Conservation (phyloP, 2,888 invertebrate species). For the Acleris literana region DNA sequence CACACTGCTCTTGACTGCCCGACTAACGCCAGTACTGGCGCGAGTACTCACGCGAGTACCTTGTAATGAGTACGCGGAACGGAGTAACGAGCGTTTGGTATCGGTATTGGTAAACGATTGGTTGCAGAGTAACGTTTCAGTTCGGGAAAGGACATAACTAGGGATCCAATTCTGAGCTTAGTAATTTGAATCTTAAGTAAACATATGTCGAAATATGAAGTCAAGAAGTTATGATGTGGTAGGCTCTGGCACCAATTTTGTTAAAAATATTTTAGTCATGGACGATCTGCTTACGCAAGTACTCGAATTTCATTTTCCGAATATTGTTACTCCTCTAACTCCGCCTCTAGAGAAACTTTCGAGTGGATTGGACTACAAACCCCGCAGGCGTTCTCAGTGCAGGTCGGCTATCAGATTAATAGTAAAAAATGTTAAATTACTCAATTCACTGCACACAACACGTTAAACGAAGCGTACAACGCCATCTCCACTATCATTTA, state of each 20-base stretch:
- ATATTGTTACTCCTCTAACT: not conserved
- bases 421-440: slow-evolving; percentile 32
- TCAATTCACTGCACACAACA: slow-evolving; percentile 30
- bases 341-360: slow-evolving; percentile 9
- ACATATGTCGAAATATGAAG: too few species aligned
- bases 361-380: slow-evolving; percentile 13
- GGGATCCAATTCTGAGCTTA: too few species aligned
- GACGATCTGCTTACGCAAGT: too few species aligned
- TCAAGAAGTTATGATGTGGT: too few species aligned
- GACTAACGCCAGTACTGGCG: slow-evolving; percentile 18
- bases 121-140: not conserved
- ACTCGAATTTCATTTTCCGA: too few species aligned
- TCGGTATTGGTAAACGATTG: not conserved
- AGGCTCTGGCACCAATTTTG: too few species aligned
- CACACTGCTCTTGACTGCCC: slow-evolving; percentile 52
- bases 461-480: slow-evolving; percentile 27
- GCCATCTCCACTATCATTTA: slow-evolving; percentile 43
- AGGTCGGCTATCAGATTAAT: slow-evolving; percentile 24
- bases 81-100: not conserved
- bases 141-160: too few species aligned
- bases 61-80: slow-evolving; percentile 31
- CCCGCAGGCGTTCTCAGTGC: slow-evolving; percentile 7
- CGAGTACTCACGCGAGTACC: slow-evolving; percentile 8
- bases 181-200: too few species aligned
- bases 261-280: too few species aligned